Conservation (phyloP, 37 sponge, comb jelly and placozoan genomes). For the Geodia barretti region DNA sequence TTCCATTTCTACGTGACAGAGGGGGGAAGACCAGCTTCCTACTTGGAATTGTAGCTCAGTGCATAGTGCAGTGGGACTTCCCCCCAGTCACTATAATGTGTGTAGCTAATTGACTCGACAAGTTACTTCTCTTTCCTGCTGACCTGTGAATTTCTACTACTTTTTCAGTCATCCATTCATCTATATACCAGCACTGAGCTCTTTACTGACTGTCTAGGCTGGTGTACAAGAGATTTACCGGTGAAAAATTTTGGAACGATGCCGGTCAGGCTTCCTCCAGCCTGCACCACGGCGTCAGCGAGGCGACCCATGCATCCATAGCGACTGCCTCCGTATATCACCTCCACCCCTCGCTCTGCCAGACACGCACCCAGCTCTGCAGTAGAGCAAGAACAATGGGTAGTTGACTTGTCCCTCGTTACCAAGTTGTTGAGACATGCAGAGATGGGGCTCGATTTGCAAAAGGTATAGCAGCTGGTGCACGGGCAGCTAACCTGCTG, state of each 20-base stretch:
- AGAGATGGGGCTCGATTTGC: too few relatives aligned
- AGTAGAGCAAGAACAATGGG: not conserved
- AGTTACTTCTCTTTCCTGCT: too few relatives aligned
- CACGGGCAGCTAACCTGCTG: constrained; percentile 51
- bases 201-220: too few relatives aligned
- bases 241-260: constrained; percentile 64
- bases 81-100: not conserved
- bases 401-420: not conserved
- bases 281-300: constrained; percentile 23
- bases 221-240: not conserved
- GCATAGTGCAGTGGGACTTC: not conserved
- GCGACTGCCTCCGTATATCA: constrained; percentile 61
- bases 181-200: too few relatives aligned
- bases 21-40: too few relatives aligned
- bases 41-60: not conserved
- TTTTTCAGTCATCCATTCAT: too few relatives aligned
- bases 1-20: constrained; percentile 15
- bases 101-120: too few relatives aligned
- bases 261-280: constrained; percentile 54
- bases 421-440: not conserved
- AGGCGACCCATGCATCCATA: constrained; percentile 53
- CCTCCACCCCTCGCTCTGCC: constrained; percentile 13
- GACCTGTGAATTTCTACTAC: too few relatives aligned
- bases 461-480: too few relatives aligned
- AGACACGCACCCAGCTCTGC: constrained; percentile 51